phyloP scores from a whole-genome alignment of 2,113 vertebrate species.

The Diadophis punctatus region DNA sequence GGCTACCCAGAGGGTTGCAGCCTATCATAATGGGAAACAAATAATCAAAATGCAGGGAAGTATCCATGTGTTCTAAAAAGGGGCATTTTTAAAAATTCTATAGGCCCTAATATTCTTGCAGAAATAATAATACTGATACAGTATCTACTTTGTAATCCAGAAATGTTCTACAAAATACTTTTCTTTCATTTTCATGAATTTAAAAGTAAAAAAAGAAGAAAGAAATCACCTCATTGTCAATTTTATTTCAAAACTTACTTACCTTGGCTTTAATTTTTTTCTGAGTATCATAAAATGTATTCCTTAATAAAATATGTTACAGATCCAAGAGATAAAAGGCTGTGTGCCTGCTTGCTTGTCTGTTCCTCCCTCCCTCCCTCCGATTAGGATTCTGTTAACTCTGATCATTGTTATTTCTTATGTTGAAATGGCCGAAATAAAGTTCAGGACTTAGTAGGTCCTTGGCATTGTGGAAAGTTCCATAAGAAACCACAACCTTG shows the following conservation, averaged over 20 bases:
- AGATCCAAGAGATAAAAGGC: neutral
- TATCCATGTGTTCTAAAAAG: neutral
- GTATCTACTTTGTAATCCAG: neutral
- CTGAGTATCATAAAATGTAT: neutral
- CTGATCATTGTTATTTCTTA: neutral
- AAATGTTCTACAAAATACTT: neutral
- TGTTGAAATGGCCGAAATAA: neutral
- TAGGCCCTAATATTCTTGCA: neutral
- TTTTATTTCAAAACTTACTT: constrained; percentile 23
- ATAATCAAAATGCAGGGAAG: neutral
- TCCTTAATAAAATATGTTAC: neutral
- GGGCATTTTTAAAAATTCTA: neutral
- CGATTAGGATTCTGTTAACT: neutral
- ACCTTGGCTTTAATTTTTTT: constrained; percentile 3
- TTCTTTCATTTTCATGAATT: neutral
- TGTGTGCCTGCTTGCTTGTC: neutral
- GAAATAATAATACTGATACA: neutral
- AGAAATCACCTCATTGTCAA: neutral
- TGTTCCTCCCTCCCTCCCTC: neutral
- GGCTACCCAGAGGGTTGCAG: neutral
- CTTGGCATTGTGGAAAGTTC: neutral
- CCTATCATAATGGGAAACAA: neutral
- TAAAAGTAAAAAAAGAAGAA: neutral
- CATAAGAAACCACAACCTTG: neutral
- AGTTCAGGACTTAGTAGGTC: neutral